A percentile compares a stretch with the other conserved stretches of the same genome.
These are phyloP conservation scores for Tiliqua scincoides DNA, from an alignment of 2,113 vertebrate species.

Conservation along the genomic window DNA sequence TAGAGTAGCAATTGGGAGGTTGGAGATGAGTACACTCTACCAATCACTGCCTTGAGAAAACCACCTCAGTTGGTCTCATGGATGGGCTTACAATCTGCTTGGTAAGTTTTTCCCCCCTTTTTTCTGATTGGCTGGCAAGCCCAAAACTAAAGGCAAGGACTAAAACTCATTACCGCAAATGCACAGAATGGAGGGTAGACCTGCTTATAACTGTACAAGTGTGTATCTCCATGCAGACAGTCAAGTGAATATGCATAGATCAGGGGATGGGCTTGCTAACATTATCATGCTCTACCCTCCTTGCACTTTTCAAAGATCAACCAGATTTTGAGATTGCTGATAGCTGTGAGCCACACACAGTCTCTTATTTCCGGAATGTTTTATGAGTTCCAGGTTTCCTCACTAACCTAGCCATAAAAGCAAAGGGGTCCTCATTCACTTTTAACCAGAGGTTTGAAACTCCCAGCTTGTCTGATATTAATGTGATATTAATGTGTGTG, in stretches of 20 bases:
- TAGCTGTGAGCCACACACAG: not conserved
- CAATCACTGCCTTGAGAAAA: too few relatives aligned
- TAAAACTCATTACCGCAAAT: not conserved
- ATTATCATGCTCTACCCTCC: too few relatives aligned
- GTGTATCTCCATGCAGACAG: too few relatives aligned
- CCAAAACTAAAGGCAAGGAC: too few relatives aligned
- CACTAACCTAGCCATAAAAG: not conserved
- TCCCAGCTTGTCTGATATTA: not conserved
- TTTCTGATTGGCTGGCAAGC: not conserved
- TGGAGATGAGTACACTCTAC: too few relatives aligned
- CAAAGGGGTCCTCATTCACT: not conserved
- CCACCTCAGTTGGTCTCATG: too few relatives aligned
- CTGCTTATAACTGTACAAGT: too few relatives aligned
- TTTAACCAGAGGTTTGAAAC: not conserved
- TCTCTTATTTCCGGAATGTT: not conserved
- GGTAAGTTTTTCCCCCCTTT: too few relatives aligned
- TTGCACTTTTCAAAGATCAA: not conserved
- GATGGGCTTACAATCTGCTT: too few relatives aligned
- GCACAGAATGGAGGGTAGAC: not conserved
- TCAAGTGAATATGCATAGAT: too few relatives aligned
- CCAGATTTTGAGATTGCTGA: not conserved
- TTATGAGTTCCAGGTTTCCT: not conserved
- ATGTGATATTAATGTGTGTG: slow-evolving; percentile 20
- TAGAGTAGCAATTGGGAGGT: too few relatives aligned
- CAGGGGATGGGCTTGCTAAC: too few relatives aligned